Evolutionary conservation across 2,888 invertebrate genomes (phyloP).

Genomic region (Thereva nobilitata): DNA sequence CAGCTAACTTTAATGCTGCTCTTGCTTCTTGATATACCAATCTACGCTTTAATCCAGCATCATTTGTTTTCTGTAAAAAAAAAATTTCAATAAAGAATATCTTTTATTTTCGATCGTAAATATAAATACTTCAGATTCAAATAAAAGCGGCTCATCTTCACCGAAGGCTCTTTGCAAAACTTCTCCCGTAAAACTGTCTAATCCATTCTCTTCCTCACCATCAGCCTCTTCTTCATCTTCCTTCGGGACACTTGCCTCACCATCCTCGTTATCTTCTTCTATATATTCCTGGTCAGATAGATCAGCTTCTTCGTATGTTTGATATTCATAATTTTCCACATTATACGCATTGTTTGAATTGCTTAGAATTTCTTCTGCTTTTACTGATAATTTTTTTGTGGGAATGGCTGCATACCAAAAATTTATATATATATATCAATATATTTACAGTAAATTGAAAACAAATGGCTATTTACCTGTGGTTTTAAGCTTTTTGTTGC

Average conservation of each 20-base stretch:
- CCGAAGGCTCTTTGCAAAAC: background rate
- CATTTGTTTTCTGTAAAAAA: background rate
- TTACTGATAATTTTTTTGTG: background rate
- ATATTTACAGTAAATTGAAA: background rate
- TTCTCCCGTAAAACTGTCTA: background rate
- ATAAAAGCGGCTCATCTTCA: background rate
- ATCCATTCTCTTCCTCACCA: background rate
- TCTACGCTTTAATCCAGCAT: background rate
- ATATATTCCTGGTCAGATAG: background rate
- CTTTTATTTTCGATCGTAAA: background rate
- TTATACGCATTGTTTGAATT: background rate
- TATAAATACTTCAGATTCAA: background rate
- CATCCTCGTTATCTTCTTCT: background rate
- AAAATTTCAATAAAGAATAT: background rate
- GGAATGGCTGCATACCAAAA: background rate
- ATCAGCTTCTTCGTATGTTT: background rate
- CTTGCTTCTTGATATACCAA: background rate
- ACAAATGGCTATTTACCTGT: background rate
- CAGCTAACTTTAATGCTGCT: background rate
- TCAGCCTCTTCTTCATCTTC: background rate
- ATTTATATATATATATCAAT: background rate
- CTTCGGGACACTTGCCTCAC: background rate
- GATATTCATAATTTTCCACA: background rate
- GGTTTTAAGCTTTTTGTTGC: background rate
- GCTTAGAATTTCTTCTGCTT: background rate